Base-by-base conservation (phyloP, 2,888 invertebrate genomes). In the Sinotaia quadrata region DNA sequence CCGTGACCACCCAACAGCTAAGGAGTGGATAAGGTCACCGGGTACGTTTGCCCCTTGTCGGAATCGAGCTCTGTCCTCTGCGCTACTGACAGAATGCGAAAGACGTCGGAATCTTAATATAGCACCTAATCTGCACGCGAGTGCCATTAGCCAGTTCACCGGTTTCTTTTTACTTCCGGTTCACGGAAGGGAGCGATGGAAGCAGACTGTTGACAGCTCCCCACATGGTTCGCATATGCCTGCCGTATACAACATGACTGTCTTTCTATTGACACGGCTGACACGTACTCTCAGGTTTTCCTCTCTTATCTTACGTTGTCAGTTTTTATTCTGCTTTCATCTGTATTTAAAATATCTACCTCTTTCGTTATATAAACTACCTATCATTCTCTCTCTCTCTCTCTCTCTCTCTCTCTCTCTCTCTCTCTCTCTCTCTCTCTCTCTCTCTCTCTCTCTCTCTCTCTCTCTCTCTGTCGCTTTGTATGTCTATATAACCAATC, bases 101-200 rank as follows among this genome's bases (percentile, higher is more conserved):
- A n/a, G n/a, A n/a, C n/a, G n/a, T n/a, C n/a, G n/a, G n/a, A n/a
- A n/a, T n/a, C n/a, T n/a, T n/a, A 41, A 10, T 18, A 41, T 12
- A 41, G 41, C 41, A 10, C 18, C 41, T 18, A 41, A 41, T 41
- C 41, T 10, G 10, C 41, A 41, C 18, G 27, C 59, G 41, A 24
- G 29, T 29, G 29, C 59, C 59, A 59, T 59, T 59, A 41, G 49
- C 18, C 2, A 27, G 21, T 24, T 10, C 36, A 36, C 21, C 27
- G 51, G 52, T 34, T 36, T 49, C 36, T 33, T 33, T 52, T 34
- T n/a, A 37, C 62, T 51, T 62, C 62, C 62, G 62, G 62, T 5
- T 24, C 51, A 31, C 51, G 62, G 62, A 52, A 62, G 21, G 24
- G 18, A 51, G 31, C 62, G 49, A 62, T 36, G 37, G 33, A 21